These are phyloP conservation scores for Nymphalis io DNA, from an alignment of 1,140 invertebrate species.

Conservation along the genomic window DNA sequence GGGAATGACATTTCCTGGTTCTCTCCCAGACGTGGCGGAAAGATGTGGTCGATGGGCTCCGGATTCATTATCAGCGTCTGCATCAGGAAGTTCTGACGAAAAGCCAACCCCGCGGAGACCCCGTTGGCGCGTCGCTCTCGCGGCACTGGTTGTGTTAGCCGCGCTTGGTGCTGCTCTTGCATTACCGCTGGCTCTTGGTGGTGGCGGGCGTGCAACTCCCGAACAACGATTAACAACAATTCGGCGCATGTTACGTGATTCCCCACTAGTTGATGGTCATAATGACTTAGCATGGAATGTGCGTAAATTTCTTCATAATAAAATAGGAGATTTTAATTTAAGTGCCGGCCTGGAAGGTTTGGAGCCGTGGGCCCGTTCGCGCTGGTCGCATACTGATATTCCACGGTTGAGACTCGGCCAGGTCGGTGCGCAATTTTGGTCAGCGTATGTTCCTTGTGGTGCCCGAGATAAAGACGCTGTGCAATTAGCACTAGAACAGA, in stretches of 20 bases:
- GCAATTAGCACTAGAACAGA: slow-evolving; percentile 92
- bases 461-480: slow-evolving; percentile 92
- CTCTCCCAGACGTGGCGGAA: slow-evolving; percentile 78
- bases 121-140: slow-evolving; percentile 74
- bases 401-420: slow-evolving; percentile 89
- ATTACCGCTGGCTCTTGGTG: slow-evolving; percentile 73
- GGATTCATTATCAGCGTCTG: slow-evolving; percentile 73
- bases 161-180: slow-evolving; percentile 73
- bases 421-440: slow-evolving; percentile 91
- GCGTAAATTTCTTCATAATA: slow-evolving; percentile 90
- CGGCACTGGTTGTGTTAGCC: slow-evolving; percentile 68
- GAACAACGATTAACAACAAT: slow-evolving; percentile 82
- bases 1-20: slow-evolving; percentile 75
- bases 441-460: slow-evolving; percentile 91
- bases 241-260: slow-evolving; percentile 81
- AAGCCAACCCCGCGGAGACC: slow-evolving; percentile 72
- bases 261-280: slow-evolving; percentile 87
- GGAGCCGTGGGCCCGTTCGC: slow-evolving; percentile 89
- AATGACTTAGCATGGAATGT: slow-evolving; percentile 95
- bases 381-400: slow-evolving; percentile 94
- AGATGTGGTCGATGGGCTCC: slow-evolving; percentile 77
- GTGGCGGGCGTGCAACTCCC: slow-evolving; percentile 80
- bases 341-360: slow-evolving; percentile 87
- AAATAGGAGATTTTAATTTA: slow-evolving; percentile 89
- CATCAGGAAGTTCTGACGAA: slow-evolving; percentile 77